A percentile compares a stretch with the other conserved stretches of the same genome.
phyloP scores from a whole-genome alignment of 1,140 invertebrate genomes.

The Cotesia vestalis region DNA sequence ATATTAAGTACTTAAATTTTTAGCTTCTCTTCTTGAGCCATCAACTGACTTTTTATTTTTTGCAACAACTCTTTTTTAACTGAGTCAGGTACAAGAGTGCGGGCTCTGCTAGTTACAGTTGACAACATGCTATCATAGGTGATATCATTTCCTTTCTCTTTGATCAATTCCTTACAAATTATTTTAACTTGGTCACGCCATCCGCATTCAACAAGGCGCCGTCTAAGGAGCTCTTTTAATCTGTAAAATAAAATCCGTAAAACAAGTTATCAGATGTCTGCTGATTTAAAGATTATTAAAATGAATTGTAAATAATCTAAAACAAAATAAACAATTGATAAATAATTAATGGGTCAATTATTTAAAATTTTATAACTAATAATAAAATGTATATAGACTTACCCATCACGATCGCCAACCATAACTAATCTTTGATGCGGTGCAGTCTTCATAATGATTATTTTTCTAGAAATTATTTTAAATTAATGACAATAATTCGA shows the following conservation, averaged over 20 bases:
- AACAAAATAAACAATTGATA: no score
- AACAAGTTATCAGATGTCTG: no score
- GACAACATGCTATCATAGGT: slow-evolving; percentile 83
- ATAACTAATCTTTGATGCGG: no score
- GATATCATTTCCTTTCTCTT: slow-evolving; percentile 80
- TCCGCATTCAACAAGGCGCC: slow-evolving; percentile 85
- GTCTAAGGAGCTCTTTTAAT: slow-evolving; percentile 82
- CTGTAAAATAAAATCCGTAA: slow-evolving; percentile 58
- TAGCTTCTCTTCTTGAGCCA: slow-evolving; percentile 59
- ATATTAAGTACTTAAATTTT: slow-evolving; percentile 41
- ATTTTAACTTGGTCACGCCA: slow-evolving; percentile 89
- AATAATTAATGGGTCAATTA: no score
- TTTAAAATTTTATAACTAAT: no score
- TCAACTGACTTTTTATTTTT: slow-evolving; percentile 77
- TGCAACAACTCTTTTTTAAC: slow-evolving; percentile 90
- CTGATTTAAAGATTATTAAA: no score
- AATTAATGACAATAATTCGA: no score
- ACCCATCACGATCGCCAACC: no score
- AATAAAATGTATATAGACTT: no score
- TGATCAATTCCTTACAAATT: slow-evolving; percentile 82
- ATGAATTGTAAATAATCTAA: no score
- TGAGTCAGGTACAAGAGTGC: slow-evolving; percentile 84
- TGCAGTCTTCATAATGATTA: no score
- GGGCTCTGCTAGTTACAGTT: slow-evolving; percentile 83
- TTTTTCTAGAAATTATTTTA: no score